These are phyloP conservation scores for Lonchura striata DNA, from an alignment of 2,113 vertebrate genomes.

Conservation along the genomic window DNA sequence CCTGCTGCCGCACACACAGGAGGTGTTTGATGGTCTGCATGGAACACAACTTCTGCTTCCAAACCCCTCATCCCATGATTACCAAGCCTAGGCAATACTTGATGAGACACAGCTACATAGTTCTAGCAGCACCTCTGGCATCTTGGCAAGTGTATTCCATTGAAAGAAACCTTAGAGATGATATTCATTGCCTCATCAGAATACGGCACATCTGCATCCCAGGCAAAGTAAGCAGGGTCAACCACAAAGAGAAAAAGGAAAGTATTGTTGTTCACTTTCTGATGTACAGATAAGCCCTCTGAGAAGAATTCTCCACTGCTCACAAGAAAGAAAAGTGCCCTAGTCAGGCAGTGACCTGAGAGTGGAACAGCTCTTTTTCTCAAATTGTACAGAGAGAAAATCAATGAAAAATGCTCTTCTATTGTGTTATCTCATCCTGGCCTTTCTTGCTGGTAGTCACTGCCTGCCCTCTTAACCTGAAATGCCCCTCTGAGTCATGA, in stretches of 20 bases:
- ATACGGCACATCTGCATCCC: not conserved
- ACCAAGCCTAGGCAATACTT: not conserved
- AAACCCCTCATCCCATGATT: not conserved
- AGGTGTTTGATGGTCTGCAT: accelerated
- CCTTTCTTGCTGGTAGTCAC: not conserved
- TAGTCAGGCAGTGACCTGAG: not conserved
- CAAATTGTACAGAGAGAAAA: not conserved
- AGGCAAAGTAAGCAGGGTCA: not conserved
- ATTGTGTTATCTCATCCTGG: not conserved
- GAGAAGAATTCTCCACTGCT: not conserved
- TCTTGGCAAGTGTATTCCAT: not conserved
- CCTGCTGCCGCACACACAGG: not conserved
- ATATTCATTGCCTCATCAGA: not conserved
- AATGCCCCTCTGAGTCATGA: not conserved
- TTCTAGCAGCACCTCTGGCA: not conserved
- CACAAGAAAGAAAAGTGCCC: not conserved
- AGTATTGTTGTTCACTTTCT: not conserved
- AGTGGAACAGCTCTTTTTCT: not conserved
- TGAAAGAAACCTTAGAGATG: not conserved
- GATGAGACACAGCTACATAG: not conserved
- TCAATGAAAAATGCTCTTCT: not conserved
- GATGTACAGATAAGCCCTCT: not conserved
- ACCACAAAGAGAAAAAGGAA: not conserved
- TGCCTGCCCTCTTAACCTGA: not conserved
- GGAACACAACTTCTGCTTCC: not conserved